phyloP scores from a whole-genome alignment of 2,113 vertebrate species.

The Cranoglanis bouderius region DNA sequence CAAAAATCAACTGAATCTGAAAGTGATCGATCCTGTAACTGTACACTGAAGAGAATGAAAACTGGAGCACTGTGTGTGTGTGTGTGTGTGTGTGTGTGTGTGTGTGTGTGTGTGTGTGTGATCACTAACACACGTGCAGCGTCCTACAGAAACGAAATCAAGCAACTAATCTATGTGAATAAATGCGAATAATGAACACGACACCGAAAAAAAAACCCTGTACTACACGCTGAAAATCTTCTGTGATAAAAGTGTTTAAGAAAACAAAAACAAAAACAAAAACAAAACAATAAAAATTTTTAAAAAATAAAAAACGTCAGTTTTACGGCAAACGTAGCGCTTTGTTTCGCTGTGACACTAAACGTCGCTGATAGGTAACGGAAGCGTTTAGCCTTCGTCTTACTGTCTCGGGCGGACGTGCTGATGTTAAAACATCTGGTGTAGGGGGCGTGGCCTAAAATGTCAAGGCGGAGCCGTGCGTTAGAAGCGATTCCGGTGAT shows the following conservation, averaged over 20 bases:
- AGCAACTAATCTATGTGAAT: not conserved
- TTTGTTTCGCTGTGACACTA: not conserved
- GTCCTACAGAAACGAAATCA: not conserved
- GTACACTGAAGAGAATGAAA: slow-evolving; percentile 72
- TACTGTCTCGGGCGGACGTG: not conserved
- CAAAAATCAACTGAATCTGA: slow-evolving; percentile 68
- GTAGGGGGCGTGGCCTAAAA: not conserved
- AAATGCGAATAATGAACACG: not conserved
- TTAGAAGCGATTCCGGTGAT: not conserved
- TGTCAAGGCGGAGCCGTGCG: not conserved
- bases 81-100: slow-evolving; percentile 1
- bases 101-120: not conserved
- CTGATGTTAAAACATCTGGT: not conserved
- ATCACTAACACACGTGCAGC: not conserved
- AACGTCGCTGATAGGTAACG: not conserved
- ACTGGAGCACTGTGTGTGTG: not conserved
- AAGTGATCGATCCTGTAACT: slow-evolving; percentile 68
- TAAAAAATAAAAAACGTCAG: not conserved
- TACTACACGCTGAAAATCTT: not conserved
- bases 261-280: not conserved
- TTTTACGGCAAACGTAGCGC: not conserved
- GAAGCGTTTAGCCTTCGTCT: not conserved
- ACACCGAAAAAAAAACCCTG: not conserved
- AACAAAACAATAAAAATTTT: too few species aligned
- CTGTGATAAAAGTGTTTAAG: not conserved